Base-by-base conservation (phyloP, 2,888 invertebrate genomes). In the Thymelicus acteon region DNA sequence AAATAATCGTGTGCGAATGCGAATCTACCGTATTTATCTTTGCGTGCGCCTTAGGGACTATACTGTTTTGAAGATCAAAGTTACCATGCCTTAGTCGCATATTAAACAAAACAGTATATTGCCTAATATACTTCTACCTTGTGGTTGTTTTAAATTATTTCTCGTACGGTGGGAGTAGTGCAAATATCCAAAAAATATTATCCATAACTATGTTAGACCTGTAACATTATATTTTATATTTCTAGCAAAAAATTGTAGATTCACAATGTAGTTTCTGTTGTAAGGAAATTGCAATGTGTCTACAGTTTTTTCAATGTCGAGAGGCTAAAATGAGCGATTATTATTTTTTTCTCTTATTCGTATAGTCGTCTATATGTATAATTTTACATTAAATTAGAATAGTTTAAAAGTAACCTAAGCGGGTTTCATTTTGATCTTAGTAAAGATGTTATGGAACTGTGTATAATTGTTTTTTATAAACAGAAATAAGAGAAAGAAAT, bases 21-120 rank as follows among this genome's bases (percentile, higher is more conserved):
- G 81, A 81, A 80, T 61, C 39, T 68, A 73, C 79, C 54, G 74
- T 80, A 74, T 84, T 85, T 83, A 80, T 80, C 84, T 88, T 86
- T 83, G 84, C 85, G 87, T 88, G 85, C 88, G 88, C 86, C 87
- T 81, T 71, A 73, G 72, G 78, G 79, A 80, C 77, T 82, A 79
- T 77, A 77, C 67, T 49, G 44, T 44, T 44, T 10, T 44, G 12
- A 10, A 44, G 12, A 44, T 10, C 44, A 44, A 10, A 12, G 44
- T 44, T 44, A 44, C 44, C 44, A 12, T 54, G 10, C 7, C 15
- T 8, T n/a, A 24, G n/a, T 12, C 31, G 19, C 44, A 13, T 54
- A 54, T 7, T 24, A 12, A 39, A 40, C 10, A 49, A 39, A 67
- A 12, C 15, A 39, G 62, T 57, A 57, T 52, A 57, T 61, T 54